Conservation (phyloP, 2,797 vertebrate species). For the Aselliscus stoliczkanus region DNA sequence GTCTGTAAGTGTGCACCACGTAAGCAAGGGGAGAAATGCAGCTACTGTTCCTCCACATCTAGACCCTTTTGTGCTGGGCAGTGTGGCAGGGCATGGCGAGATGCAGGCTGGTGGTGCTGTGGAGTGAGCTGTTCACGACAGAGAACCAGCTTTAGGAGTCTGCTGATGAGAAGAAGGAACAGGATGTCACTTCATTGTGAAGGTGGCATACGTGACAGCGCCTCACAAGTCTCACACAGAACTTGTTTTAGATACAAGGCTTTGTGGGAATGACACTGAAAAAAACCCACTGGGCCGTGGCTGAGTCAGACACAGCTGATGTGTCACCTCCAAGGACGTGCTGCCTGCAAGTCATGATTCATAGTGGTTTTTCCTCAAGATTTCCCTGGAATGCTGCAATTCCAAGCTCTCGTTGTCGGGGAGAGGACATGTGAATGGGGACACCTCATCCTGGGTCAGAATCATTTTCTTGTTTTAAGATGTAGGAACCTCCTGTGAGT, state of each 20-base stretch:
- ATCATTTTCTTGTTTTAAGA: background rate
- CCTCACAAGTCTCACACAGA: background rate
- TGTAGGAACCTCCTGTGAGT: background rate
- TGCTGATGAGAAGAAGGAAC: too few species aligned
- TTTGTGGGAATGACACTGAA: background rate
- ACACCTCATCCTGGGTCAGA: background rate
- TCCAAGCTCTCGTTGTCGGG: too few species aligned
- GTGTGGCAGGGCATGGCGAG: background rate
- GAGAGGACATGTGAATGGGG: background rate
- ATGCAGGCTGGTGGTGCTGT: fast-evolving
- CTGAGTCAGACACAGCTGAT: background rate
- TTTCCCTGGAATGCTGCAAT: background rate
- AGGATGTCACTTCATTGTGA: background rate
- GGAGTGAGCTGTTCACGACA: fast-evolving
- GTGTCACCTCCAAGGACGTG: background rate
- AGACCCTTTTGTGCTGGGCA: background rate
- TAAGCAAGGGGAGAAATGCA: background rate
- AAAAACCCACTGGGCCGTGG: background rate
- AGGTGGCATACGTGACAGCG: background rate
- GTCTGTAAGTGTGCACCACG: too few species aligned
- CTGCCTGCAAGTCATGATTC: background rate
- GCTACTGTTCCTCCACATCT: background rate
- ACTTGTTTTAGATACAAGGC: too few species aligned
- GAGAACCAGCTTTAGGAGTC: background rate
- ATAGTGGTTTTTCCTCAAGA: background rate